Base-by-base conservation (phyloP, 2,797 vertebrate genomes). In the Thunnus albacares region DNA sequence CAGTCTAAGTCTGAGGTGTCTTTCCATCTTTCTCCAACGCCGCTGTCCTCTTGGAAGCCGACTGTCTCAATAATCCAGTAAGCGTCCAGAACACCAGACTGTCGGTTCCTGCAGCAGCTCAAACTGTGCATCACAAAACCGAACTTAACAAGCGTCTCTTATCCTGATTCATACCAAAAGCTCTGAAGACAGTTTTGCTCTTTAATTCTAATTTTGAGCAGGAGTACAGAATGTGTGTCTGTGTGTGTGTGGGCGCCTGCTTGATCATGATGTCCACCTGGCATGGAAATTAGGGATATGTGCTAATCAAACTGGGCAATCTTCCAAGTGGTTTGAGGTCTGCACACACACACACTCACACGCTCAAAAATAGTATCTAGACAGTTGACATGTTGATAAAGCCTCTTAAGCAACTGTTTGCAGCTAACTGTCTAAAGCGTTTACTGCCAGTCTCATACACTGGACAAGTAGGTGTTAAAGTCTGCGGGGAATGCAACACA, bases 341-440 rank as follows among this genome's bases (percentile, higher is more conserved):
- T 80, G 64, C 45, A n/a, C 67, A 68, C 18, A 57, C 59, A 63
- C 41, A 68, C 55, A 30, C 62, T 41, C 41, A 45, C 61, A 71
- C 56, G 74, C 53, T 66, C 43, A 73, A 66, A 89, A 89, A 87
- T 52, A 87, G 87, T 75, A 63, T 80, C 88, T 83, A 14, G 41
- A 82, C 87, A 83, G 84, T 74, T 84, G 89, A 85, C 89, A 88
- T 76, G 80, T 70, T 86, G 80, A 86, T 92, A 92, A 94, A 95
- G 90, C 93, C 87, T 93, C 92, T 94, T 93, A 93, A 85, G 91
- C 92, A 92, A 87, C 89, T 92, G 92, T 76, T 87, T 80, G 13
- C 52, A 83, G 70, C 81, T 60, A 83, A 87, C 77, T 51, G 90
- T 83, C 70, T 75, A 80, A 89, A 81, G 71, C 65, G 77, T 88